Conservation (phyloP, 2,888 invertebrate genomes). For the Heliconius ismenius region DNA sequence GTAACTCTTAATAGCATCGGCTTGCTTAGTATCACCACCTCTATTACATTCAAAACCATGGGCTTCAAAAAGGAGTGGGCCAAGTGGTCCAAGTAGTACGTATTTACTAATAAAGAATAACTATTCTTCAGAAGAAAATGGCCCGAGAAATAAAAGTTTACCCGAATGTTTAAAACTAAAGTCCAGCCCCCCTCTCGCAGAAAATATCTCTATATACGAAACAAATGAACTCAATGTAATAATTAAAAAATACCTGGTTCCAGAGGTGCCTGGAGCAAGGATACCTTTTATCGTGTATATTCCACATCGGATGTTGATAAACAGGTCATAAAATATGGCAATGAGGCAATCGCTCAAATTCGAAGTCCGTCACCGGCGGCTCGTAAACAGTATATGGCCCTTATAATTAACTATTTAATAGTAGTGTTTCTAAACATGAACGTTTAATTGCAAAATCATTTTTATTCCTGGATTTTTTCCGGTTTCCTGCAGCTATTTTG, state of each 20-base stretch:
- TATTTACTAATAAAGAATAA: no score
- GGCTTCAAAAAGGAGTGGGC: no score
- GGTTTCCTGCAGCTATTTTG: not conserved
- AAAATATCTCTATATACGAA: no score
- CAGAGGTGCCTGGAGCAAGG: not conserved
- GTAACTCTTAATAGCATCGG: no score
- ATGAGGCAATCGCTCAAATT: slow-evolving; percentile 36
- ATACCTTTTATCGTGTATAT: slow-evolving; percentile 32
- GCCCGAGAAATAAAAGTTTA: no score
- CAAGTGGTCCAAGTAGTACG: no score
- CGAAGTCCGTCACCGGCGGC: slow-evolving; percentile 24
- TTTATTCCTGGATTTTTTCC: not conserved
- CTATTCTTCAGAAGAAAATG: no score
- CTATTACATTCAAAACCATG: no score
- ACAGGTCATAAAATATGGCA: slow-evolving; percentile 36
- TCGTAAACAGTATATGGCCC: slow-evolving; percentile 29
- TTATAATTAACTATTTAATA: slow-evolving; percentile 28
- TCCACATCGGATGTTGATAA: slow-evolving; percentile 41
- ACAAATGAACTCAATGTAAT: no score
- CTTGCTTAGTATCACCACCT: no score
- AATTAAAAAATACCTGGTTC: not conserved
- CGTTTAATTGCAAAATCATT: not conserved
- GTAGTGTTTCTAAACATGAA: slow-evolving; percentile 17
- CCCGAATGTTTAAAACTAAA: no score
- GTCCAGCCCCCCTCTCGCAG: no score